These are phyloP conservation scores for Siniperca undulata DNA, from an alignment of 2,797 vertebrate genomes.

Conservation along the genomic window DNA sequence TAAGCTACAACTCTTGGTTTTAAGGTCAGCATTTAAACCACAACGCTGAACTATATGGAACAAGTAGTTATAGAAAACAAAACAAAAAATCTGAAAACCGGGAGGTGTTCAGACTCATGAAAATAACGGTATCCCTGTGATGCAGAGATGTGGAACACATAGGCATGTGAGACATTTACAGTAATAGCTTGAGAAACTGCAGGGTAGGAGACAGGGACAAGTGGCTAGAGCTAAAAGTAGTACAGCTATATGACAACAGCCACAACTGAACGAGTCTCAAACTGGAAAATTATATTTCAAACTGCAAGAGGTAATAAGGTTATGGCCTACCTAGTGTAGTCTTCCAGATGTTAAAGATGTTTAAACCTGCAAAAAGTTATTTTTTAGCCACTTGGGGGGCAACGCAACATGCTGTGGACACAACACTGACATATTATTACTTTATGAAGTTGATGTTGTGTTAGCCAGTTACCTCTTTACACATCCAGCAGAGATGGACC, in stretches of 20 bases:
- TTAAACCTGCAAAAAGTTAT: not conserved
- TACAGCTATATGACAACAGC: not conserved
- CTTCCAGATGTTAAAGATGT: not conserved
- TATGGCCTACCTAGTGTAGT: too few relatives aligned
- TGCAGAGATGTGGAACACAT: not conserved
- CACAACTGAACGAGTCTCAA: not conserved
- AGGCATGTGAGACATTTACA: not conserved
- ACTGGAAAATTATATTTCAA: not conserved
- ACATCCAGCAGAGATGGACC: not conserved
- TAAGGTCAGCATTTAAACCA: constrained; percentile 24
- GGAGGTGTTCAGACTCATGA: not conserved
- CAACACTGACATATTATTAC: not conserved
- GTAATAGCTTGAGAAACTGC: not conserved
- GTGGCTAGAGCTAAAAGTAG: not conserved
- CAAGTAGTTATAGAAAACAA: not conserved
- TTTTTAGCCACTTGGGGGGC: not conserved
- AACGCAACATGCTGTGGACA: not conserved
- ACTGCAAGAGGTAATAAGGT: not conserved
- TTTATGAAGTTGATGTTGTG: not conserved
- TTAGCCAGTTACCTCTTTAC: not conserved
- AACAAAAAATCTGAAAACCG: too few relatives aligned
- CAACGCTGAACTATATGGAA: not conserved
- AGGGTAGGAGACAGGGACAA: not conserved
- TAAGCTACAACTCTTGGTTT: not conserved
- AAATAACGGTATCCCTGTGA: constrained; percentile 7